Evolutionary conservation across 2,113 vertebrate species (phyloP), one percentile per base, ranked within the genome.

Genomic region (Sceloporus tristichus): DNA sequence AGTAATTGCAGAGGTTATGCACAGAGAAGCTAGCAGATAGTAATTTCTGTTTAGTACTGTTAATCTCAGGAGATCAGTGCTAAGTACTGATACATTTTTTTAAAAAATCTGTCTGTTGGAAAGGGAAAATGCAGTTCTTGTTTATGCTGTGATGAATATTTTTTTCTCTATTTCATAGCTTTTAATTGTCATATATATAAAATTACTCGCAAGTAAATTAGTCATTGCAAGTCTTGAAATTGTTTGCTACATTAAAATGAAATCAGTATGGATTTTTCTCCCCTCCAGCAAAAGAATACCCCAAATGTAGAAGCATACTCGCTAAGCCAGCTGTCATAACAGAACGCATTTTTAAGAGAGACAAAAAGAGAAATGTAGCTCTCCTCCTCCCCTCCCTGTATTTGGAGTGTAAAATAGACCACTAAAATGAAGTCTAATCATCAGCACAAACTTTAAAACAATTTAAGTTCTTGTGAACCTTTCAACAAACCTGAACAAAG

Each of bases 401-500:
- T 65, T 62, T 34, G 14, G 80, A 87, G 89, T 90, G 10, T 92
- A 94, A 90, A 88, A 93, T 91, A 89, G 38, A 93, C 95, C n/a
- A 82, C 73, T 79, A 85, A 87, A 93, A 87, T 86, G 81, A 91
- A 68, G 80, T 73, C 8, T 82, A 40, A 8, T 86, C 90, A 92
- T 86, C 1, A 38, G 59, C 81, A 90, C 80, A 91, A 93, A 90
- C 71, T 90, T 91, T 91, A 92, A 87, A 87, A 65, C 84, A 91
- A 79, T 93, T 94, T 88, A 86, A 90, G 93, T 56, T 82, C 5
- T 74, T 96, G 88, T 92, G 71, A 93, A 13, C 93, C 81, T 94
- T 87, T 93, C 92, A 95, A 86, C 62, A 91, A 91, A 94, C 92
- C 94, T 29, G 87, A 96, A 5, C 92, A 93, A 68, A 92, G 9